Conservation (phyloP, 2,888 invertebrate species). For the Amiota mariae region DNA sequence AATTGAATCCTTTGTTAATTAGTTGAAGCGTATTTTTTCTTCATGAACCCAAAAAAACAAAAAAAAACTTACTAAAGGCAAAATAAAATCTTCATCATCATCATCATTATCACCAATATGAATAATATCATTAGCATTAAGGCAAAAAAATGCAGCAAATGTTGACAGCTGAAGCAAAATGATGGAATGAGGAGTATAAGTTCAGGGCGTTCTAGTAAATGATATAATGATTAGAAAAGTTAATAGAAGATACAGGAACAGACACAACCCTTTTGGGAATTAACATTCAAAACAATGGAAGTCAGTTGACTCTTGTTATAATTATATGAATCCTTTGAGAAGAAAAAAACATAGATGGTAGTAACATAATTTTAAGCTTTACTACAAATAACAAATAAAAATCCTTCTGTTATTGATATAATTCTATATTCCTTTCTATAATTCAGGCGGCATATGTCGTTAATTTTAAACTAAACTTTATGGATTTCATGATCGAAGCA, state of each 20-base stretch:
- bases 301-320: slow-evolving; percentile 65
- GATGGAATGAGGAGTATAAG: not conserved
- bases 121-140: slow-evolving; percentile 26
- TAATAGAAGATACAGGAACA: slow-evolving; percentile 40
- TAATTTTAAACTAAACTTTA: not conserved
- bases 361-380: slow-evolving; percentile 50
- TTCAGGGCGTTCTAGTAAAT: slow-evolving; percentile 40
- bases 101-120: slow-evolving; percentile 13
- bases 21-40: slow-evolving; percentile 43
- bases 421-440: too few species aligned
- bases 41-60: slow-evolving; percentile 21
- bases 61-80: too few species aligned
- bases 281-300: slow-evolving; percentile 37
- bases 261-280: slow-evolving; percentile 59
- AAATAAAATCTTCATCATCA: not conserved
- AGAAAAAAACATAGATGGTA: slow-evolving; percentile 20
- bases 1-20: slow-evolving; percentile 58
- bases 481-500: not conserved
- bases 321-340: slow-evolving; percentile 44
- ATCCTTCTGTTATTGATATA: not conserved
- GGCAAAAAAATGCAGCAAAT: slow-evolving; percentile 48
- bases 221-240: slow-evolving; percentile 66
- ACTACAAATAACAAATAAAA: slow-evolving; percentile 46
- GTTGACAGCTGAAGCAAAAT: slow-evolving; percentile 63
- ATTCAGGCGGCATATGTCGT: slow-evolving; percentile 5